A percentile compares a stretch with the other conserved stretches of the same genome.
These are phyloP conservation scores for Cheilosia urbana DNA, from an alignment of 2,888 invertebrate genomes.

Conservation along the genomic window DNA sequence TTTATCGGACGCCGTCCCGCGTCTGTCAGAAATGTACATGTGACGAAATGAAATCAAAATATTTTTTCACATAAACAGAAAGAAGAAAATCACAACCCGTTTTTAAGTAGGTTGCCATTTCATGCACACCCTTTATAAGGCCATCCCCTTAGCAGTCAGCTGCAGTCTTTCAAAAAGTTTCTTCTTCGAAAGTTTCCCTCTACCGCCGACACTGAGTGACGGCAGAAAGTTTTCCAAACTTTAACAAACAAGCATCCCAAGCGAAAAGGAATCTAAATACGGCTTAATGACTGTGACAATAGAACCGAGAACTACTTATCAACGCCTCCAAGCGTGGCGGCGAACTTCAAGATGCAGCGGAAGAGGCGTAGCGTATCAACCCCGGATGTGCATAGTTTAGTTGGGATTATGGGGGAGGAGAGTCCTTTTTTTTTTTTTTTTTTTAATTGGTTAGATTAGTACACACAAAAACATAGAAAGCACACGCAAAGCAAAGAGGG, in stretches of 20 bases:
- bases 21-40: neutral
- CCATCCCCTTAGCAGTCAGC: neutral
- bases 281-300: constrained; percentile 8
- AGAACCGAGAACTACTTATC: neutral
- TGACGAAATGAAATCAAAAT: neutral
- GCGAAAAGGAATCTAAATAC: neutral
- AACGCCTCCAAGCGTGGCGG: neutral
- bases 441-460: constrained; percentile 2
- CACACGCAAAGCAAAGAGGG: constrained; percentile 10
- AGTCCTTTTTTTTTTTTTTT: neutral
- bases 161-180: neutral
- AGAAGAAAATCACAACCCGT: neutral
- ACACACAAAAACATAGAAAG: constrained; percentile 8
- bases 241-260: neutral
- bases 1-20: neutral
- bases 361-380: neutral
- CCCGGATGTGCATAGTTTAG: neutral
- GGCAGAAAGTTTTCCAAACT: neutral
- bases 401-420: neutral
- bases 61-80: neutral
- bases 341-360: neutral
- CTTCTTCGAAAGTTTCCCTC: neutral
- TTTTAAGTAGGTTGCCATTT: neutral
- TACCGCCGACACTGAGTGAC: neutral
- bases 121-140: neutral